These are phyloP conservation scores for Parazoanthus darwini DNA, from an alignment of 92 coral and sea anemone genomes.

Conservation along the genomic window DNA sequence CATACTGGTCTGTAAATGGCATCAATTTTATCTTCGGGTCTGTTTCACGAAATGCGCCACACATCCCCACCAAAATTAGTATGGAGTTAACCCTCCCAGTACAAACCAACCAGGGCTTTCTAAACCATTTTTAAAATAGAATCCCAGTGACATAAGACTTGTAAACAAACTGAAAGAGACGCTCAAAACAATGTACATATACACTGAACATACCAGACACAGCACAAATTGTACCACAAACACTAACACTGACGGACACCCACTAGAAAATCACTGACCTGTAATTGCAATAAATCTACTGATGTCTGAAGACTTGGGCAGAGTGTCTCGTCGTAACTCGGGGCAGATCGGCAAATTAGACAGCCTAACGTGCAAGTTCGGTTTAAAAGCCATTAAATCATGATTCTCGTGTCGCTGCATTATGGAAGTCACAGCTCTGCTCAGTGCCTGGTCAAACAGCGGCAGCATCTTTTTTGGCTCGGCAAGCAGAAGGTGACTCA, in stretches of 20 bases:
- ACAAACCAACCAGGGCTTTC: no score
- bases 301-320: slow-evolving; percentile 94
- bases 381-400: slow-evolving; percentile 71
- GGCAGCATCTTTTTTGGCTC: slow-evolving; percentile 87
- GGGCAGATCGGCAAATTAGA: slow-evolving; percentile 95
- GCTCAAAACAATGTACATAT: not conserved
- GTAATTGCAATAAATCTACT: slow-evolving; percentile 87
- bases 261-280: slow-evolving; percentile 57
- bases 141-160: no score
- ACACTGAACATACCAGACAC: not conserved
- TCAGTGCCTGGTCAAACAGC: slow-evolving; percentile 82
- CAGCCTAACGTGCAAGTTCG: slow-evolving; percentile 78
- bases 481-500: slow-evolving; percentile 81
- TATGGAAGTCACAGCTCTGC: slow-evolving; percentile 66
- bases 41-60: no score
- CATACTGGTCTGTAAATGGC: no score
- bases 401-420: slow-evolving; percentile 75
- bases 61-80: no score
- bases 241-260: no score
- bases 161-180: no score
- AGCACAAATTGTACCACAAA: not conserved
- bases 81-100: no score
- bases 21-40: no score
- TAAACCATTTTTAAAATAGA: no score
- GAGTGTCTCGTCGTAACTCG: slow-evolving; percentile 81